These are phyloP conservation scores for Amblyjoppa fuscipennis DNA, from an alignment of 2,888 invertebrate genomes.

Conservation along the genomic window DNA sequence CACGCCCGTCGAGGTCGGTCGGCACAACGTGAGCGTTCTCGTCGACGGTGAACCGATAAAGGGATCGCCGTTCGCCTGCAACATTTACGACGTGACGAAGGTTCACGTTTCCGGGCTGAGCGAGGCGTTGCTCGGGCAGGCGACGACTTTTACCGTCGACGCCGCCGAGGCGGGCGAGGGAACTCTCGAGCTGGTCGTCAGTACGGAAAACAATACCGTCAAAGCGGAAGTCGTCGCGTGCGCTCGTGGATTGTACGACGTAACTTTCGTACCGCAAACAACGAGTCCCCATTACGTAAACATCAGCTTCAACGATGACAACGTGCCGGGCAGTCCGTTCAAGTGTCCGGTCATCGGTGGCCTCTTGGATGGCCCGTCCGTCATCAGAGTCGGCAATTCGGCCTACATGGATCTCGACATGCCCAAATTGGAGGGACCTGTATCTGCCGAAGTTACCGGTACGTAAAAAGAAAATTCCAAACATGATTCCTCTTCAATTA, in stretches of 20 bases:
- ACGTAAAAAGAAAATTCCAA: constrained; percentile 32
- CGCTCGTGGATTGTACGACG: constrained; percentile 96
- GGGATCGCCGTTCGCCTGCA: constrained; percentile 97
- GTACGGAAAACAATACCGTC: constrained; percentile 95
- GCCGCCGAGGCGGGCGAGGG: constrained; percentile 98
- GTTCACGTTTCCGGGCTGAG: constrained; percentile 83
- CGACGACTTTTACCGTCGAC: constrained; percentile 97
- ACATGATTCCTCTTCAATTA: background rate
- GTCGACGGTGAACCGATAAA: constrained; percentile 94
- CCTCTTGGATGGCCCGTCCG: constrained; percentile 81
- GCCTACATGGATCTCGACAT: constrained; percentile 84
- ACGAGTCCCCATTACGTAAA: constrained; percentile 96
- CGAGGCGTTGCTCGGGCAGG: constrained; percentile 89
- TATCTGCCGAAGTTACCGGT: constrained; percentile 86
- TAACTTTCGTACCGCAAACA: constrained; percentile 96
- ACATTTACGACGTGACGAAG: constrained; percentile 96
- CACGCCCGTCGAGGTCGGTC: constrained; percentile 94
- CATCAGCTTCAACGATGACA: constrained; percentile 97
- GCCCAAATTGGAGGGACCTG: constrained; percentile 84
- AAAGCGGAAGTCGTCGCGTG: constrained; percentile 96
- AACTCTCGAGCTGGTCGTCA: constrained; percentile 95
- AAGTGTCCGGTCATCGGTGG: constrained; percentile 89
- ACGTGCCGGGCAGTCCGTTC: constrained; percentile 96
- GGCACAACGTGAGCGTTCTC: constrained; percentile 93
- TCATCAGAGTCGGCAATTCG: constrained; percentile 82